A percentile compares a stretch with the other conserved stretches of the same genome.
These are phyloP conservation scores for Mus pahari DNA, from an alignment of 2,113 vertebrate genomes.

Conservation along the genomic window DNA sequence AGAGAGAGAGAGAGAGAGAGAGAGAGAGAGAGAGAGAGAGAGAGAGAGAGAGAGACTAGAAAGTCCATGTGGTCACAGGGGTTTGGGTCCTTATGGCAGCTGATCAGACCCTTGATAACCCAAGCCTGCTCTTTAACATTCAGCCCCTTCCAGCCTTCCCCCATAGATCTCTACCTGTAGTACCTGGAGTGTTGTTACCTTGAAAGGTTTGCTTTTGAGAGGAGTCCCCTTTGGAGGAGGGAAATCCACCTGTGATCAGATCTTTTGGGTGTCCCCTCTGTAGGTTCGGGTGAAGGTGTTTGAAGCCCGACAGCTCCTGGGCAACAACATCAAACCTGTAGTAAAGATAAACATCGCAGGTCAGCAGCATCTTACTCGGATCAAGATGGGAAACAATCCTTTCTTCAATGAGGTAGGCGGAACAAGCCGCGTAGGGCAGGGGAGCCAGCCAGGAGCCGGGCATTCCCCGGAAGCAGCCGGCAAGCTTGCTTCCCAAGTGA, in stretches of 20 bases:
- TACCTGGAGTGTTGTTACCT: background rate
- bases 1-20: no score
- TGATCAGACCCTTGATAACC: background rate
- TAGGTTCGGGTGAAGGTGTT: constrained; percentile 83
- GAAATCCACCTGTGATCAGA: accelerated
- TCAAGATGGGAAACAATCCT: constrained; percentile 81
- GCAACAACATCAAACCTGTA: constrained; percentile 78
- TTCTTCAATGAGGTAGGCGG: constrained; percentile 83
- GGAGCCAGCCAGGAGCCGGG: no score
- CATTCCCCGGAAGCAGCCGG: background rate
- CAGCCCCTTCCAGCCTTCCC: background rate
- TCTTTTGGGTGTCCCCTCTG: background rate
- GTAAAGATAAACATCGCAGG: constrained; percentile 77
- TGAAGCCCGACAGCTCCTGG: constrained; percentile 83
- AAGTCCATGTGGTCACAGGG: no score
- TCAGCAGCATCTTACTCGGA: constrained; percentile 64
- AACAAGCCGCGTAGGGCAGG: background rate
- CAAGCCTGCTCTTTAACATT: background rate
- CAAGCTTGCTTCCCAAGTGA: background rate
- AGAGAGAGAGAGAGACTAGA: no score
- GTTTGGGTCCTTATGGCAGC: background rate
- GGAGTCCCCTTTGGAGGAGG: background rate
- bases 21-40: no score
- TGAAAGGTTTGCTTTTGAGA: background rate
- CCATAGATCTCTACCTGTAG: accelerated